Evolutionary conservation across 1,140 invertebrate species (phyloP), one percentile per base, ranked within the genome.

Genomic region (Habropoda laboriosa): DNA sequence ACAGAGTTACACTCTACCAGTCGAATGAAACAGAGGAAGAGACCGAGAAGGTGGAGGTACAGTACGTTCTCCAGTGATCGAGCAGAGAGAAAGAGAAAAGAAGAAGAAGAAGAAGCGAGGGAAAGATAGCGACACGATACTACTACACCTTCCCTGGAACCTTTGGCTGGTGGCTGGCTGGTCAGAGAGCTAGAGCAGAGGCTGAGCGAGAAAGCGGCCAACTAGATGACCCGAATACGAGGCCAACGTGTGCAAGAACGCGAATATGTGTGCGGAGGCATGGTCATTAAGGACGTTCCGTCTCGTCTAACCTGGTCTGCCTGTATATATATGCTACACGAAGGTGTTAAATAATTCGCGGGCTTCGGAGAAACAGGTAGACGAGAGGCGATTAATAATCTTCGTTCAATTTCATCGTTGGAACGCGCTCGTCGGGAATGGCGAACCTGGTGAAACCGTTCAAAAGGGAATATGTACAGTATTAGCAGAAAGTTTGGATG

Each of bases 151-250:
- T 38, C 53, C 30, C 32, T 30, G 27, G 32, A 77, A 38, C 16
- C 30, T 8, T 38, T n/a, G n/a, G n/a, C n/a, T n/a, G n/a, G n/a
- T n/a, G n/a, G 74, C 12, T 55, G 38, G 16, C 47, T 76, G 13
- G 24, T 45, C 61, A n/a, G n/a, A n/a, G 38, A 30, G 61, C 53
- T 55, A 30, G 53, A 55, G 27, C 53, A n/a, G 12, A 55, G n/a
- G 16, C 32, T 16, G 32, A 35, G 12, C 53, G 21, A 78, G 78
- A 73, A 82, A 86, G 63, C 60, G 16, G 27, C 38, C 45, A 85
- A 79, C 61, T 75, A 58, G 68, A 32, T 85, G 80, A 89, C 82
- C 82, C 79, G 60, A 86, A 88, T 86, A 75, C 72, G 53, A 79
- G 49, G 30, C n/a, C 51, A 45, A 79, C 58, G 30, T 7, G 47